Evolutionary conservation across 2,888 invertebrate species (phyloP).

Genomic region (Dryobotodes eremita): DNA sequence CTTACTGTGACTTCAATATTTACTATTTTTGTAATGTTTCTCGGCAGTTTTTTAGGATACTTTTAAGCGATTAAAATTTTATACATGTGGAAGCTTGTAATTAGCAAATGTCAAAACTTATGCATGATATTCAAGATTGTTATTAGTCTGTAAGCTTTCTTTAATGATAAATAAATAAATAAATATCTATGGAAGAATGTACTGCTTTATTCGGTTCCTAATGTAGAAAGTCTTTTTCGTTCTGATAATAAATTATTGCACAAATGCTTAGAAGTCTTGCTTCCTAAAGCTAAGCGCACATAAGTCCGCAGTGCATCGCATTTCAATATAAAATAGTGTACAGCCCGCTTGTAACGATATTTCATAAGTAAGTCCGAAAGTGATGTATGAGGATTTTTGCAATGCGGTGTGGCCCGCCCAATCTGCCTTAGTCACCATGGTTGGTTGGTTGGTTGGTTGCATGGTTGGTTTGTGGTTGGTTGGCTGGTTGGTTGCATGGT

Average conservation of each 20-base stretch:
- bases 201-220: not conserved
- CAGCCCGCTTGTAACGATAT: not conserved
- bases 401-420: too few species aligned
- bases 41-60: not conserved
- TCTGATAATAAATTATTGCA: not conserved
- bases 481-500: too few species aligned
- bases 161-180: too few species aligned
- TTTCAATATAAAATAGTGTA: not conserved
- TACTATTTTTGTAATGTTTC: not conserved
- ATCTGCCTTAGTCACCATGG: not conserved
- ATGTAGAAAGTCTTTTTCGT: not conserved
- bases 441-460: too few species aligned
- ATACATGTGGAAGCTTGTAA: too few species aligned
- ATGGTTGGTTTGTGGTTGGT: too few species aligned
- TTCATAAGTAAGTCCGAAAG: not conserved
- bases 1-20: slow-evolving; percentile 6
- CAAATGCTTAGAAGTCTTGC: not conserved
- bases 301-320: not conserved
- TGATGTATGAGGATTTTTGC: not conserved
- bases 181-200: not conserved
- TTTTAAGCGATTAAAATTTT: too few species aligned
- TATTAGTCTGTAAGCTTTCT: too few species aligned
- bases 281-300: not conserved
- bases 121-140: too few species aligned
- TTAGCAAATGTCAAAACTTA: too few species aligned